Percentiles rank a stretch among this genome's conserved stretches.
Evolutionary conservation across 1,140 invertebrate genomes (phyloP).

Genomic region (Cydia fagiglandana): DNA sequence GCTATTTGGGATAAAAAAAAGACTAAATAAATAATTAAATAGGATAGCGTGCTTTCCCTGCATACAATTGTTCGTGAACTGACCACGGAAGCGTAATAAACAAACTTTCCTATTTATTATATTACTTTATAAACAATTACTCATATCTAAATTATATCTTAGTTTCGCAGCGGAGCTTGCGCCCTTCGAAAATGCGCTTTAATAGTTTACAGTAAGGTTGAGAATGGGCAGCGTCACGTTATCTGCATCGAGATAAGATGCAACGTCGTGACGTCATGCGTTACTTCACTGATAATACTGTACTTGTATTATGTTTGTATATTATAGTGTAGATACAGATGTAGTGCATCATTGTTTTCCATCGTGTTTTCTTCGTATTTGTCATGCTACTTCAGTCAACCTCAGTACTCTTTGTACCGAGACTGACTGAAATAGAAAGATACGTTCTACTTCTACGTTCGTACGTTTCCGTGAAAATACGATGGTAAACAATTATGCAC

Average conservation of each 20-base stretch:
- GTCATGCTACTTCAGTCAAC: no score
- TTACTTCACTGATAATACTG: slow-evolving; percentile 4
- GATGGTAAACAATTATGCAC: no score
- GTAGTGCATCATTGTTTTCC: no score
- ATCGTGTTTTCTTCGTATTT: no score
- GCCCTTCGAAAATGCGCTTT: not conserved
- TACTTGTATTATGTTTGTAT: not conserved
- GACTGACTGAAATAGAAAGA: no score
- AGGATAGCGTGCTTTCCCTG: no score
- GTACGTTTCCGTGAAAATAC: no score
- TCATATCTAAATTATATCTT: slow-evolving; percentile 3
- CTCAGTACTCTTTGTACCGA: no score
- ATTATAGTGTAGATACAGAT: no score
- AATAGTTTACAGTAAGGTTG: not conserved
- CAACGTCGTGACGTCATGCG: slow-evolving; percentile 4
- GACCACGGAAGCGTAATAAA: not conserved
- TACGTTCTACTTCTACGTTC: no score
- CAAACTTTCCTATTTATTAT: not conserved
- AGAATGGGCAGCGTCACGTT: not conserved
- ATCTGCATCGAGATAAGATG: not conserved
- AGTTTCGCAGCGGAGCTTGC: not conserved
- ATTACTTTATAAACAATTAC: slow-evolving; percentile 3
- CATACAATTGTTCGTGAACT: not conserved
- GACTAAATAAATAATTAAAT: no score
- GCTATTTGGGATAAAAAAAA: no score